Evolutionary conservation across 1,140 invertebrate genomes (phyloP).

Genomic region (Pomacea maculata): DNA sequence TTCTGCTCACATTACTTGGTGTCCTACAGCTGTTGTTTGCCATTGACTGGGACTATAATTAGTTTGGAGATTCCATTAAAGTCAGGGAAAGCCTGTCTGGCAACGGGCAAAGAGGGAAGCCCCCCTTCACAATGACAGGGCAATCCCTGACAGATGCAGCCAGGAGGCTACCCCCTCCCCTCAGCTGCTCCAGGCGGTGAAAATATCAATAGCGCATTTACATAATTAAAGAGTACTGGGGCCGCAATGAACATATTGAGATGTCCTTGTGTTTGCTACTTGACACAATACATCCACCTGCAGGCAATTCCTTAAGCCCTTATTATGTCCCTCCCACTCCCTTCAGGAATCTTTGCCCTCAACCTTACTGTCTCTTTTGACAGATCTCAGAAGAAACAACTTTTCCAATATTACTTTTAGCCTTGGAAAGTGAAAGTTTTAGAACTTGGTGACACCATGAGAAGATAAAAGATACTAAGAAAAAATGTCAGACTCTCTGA

Average conservation of each 20-base stretch:
- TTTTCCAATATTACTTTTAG: too few relatives aligned
- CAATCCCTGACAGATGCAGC: constrained; percentile 9
- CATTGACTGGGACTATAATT: constrained; percentile 19
- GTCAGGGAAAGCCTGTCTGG: constrained; percentile 5
- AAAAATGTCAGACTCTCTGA: too few relatives aligned
- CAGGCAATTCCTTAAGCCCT: too few relatives aligned
- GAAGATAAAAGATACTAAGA: too few relatives aligned
- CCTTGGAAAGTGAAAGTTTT: too few relatives aligned
- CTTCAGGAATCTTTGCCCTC: neutral
- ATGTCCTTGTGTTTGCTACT: constrained; percentile 1
- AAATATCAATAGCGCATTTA: constrained; percentile 4
- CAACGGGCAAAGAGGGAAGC: constrained; percentile 1
- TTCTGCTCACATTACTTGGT: neutral
- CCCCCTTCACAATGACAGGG: constrained; percentile 13
- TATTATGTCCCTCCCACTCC: neutral
- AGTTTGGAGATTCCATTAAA: constrained; percentile 24
- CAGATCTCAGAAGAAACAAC: neutral
- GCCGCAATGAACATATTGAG: constrained; percentile 1
- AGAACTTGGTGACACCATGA: too few relatives aligned
- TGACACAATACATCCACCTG: too few relatives aligned
- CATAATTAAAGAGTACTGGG: constrained; percentile 9
- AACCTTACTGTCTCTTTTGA: neutral
- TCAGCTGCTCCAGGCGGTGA: neutral
- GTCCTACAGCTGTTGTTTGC: neutral
- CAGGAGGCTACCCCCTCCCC: neutral